A percentile compares a stretch with the other conserved stretches of the same genome.
Evolutionary conservation across 2,113 vertebrate species (phyloP).

Genomic region (Nematolebias whitei): DNA sequence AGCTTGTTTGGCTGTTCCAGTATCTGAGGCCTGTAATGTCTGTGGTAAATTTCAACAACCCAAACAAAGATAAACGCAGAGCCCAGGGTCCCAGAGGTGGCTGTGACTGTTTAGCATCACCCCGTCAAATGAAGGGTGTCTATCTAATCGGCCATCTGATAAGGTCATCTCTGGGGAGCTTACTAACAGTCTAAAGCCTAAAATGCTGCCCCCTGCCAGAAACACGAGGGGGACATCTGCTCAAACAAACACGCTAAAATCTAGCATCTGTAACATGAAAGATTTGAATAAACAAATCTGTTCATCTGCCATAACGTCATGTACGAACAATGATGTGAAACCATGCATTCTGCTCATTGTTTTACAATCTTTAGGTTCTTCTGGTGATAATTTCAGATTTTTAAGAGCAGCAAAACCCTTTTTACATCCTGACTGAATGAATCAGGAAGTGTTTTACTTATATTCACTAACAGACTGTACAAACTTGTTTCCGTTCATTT

Average conservation of each 20-base stretch:
- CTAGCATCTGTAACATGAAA: not conserved
- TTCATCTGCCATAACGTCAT: not conserved
- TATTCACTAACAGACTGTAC: too few species aligned
- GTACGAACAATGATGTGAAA: too few species aligned
- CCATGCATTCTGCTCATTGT: too few species aligned
- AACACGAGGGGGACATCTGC: not conserved
- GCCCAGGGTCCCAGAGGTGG: conserved; percentile 62
- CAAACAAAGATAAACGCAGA: conserved; percentile 74
- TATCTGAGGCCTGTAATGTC: conserved; percentile 71
- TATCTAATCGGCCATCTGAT: conserved; percentile 80
- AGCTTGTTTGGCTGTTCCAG: conserved; percentile 70
- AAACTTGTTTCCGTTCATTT: too few species aligned
- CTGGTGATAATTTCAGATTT: too few species aligned
- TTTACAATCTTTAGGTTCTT: too few species aligned
- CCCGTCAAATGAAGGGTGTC: conserved; percentile 69
- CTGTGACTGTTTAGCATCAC: conserved; percentile 74
- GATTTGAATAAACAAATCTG: not conserved
- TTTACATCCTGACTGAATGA: too few species aligned
- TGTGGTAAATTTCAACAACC: conserved; percentile 71
- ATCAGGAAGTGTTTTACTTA: too few species aligned
- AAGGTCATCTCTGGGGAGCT: conserved; percentile 65
- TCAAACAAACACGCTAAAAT: conserved; percentile 8
- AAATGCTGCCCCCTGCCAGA: conserved; percentile 49
- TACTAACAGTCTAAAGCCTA: conserved; percentile 32
- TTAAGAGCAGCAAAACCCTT: too few species aligned